A percentile compares a stretch with the other conserved stretches of the same genome.
phyloP scores from a whole-genome alignment of 1,140 invertebrate species.

The Archegozetes longisetosus region DNA sequence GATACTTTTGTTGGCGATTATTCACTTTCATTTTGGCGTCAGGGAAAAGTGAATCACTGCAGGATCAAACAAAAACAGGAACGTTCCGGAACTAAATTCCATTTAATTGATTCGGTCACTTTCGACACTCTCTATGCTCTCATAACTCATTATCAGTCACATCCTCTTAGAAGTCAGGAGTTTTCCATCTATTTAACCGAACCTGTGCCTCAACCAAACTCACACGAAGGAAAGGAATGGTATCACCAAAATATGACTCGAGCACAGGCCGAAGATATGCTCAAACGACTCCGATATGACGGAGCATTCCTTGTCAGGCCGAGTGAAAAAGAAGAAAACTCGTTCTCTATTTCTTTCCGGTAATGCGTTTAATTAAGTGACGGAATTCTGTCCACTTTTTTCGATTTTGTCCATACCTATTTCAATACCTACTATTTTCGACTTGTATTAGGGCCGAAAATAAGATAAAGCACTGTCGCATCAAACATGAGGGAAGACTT shows the following conservation, averaged over 20 bases:
- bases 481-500: conserved; percentile 72
- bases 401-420: not conserved
- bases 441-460: conserved; percentile 50
- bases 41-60: conserved; percentile 78
- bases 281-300: conserved; percentile 61
- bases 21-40: conserved; percentile 80
- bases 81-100: conserved; percentile 72
- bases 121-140: conserved; percentile 86
- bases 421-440: conserved; percentile 12
- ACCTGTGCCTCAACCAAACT: conserved; percentile 84
- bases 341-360: conserved; percentile 78
- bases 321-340: conserved; percentile 62
- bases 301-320: conserved; percentile 82
- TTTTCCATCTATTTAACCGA: conserved; percentile 72
- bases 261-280: conserved; percentile 63
- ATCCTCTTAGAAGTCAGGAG: conserved; percentile 70
- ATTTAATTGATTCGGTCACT: conserved; percentile 66
- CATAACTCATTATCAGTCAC: conserved; percentile 72
- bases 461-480: conserved; percentile 87
- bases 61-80: conserved; percentile 75
- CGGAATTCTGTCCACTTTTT: too few relatives aligned
- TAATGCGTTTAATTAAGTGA: too few relatives aligned
- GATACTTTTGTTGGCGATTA: conserved; percentile 94
- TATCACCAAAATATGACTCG: conserved; percentile 65
- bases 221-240: conserved; percentile 83